Conservation (phyloP, 2,113 vertebrate species). For the Bothrops jararaca region DNA sequence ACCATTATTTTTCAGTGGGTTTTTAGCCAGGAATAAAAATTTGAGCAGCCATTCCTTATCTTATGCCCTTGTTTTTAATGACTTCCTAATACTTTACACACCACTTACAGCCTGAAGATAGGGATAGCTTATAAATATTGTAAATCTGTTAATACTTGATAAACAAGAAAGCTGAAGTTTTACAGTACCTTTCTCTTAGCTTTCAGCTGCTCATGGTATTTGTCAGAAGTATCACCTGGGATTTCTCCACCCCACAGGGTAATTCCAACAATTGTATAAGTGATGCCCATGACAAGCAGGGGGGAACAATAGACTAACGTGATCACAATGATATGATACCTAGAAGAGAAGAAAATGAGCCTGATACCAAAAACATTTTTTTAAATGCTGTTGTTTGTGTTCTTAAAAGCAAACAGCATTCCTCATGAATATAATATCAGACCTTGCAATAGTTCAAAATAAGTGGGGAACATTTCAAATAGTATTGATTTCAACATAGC, state of each 20-base stretch:
- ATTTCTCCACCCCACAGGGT: constrained; percentile 97
- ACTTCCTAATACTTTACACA: neutral
- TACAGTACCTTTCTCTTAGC: constrained; percentile 93
- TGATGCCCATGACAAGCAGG: constrained; percentile 91
- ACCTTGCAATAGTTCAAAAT: neutral
- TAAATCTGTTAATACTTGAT: neutral
- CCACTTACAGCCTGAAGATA: neutral
- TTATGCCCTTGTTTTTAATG: neutral
- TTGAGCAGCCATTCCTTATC: neutral
- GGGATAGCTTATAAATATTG: neutral
- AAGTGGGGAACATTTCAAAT: neutral
- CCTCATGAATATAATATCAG: neutral
- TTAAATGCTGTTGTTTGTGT: neutral
- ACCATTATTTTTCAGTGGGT: neutral
- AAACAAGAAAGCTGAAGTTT: constrained; percentile 9
- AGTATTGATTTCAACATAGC: neutral
- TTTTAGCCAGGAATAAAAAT: neutral
- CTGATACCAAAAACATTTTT: neutral
- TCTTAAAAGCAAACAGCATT: neutral
- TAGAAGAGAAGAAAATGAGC: constrained; percentile 56
- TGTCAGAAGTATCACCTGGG: constrained; percentile 91
- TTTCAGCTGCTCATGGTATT: constrained; percentile 91
- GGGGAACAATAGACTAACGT: constrained; percentile 90
- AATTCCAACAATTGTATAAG: constrained; percentile 92
- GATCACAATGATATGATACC: constrained; percentile 90